These are phyloP conservation scores for Hydriomena furcata DNA, from an alignment of 2,888 invertebrate genomes.

Conservation along the genomic window DNA sequence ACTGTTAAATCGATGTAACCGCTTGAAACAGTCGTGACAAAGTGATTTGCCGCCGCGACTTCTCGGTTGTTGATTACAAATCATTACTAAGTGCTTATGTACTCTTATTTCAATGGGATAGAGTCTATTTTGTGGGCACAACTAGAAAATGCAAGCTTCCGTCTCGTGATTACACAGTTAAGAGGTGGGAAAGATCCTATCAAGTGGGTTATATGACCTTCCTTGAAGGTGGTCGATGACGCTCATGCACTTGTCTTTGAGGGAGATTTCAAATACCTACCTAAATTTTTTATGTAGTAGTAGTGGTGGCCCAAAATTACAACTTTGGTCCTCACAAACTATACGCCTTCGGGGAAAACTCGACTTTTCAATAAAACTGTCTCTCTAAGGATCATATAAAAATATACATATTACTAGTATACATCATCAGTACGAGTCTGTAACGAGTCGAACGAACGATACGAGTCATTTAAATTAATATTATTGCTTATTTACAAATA, in stretches of 20 bases:
- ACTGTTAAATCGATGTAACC: conserved; percentile 45
- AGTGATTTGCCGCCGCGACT: conserved; percentile 45
- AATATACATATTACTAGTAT: no score
- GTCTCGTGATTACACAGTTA: conserved; percentile 29
- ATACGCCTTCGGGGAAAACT: no score
- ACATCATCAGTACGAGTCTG: no score
- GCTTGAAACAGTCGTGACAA: conserved; percentile 48
- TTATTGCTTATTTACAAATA: no score
- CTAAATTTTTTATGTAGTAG: neutral
- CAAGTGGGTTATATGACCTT: conserved; percentile 37
- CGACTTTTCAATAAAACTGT: no score
- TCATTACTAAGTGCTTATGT: conserved; percentile 1
- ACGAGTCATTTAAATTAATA: no score
- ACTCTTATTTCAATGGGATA: conserved; percentile 8
- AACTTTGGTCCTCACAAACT: no score
- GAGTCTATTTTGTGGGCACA: conserved; percentile 7
- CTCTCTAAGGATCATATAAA: no score
- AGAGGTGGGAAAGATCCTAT: conserved; percentile 41
- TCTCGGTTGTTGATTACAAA: conserved; percentile 33
- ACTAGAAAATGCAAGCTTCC: conserved; percentile 24
- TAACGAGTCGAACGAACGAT: no score
- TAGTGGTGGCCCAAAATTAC: no score
- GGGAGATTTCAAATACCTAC: neutral
- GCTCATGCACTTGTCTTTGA: neutral
- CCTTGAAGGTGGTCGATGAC: conserved; percentile 30